A percentile compares a stretch with the other conserved stretches of the same genome.
phyloP scores from a whole-genome alignment of 2,888 invertebrate genomes.

The Hetaerina titia region DNA sequence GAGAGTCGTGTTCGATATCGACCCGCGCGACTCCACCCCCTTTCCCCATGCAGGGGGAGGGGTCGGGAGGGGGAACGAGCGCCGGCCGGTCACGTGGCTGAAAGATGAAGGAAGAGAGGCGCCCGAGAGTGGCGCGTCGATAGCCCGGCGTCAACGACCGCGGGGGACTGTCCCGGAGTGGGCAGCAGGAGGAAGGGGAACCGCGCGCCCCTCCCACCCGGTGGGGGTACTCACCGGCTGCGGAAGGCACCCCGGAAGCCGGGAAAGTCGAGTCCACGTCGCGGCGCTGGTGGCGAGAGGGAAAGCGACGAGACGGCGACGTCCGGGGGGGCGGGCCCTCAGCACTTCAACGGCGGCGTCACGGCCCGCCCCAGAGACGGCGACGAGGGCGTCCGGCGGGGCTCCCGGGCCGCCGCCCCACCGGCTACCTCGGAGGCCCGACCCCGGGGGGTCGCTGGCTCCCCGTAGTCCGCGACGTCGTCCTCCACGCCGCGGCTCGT shows the following conservation, averaged over 20 bases:
- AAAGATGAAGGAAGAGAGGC: background rate
- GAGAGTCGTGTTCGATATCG: background rate
- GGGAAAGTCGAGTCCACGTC: slow-evolving; percentile 72
- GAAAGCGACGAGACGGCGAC: slow-evolving; percentile 71
- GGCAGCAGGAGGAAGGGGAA: background rate
- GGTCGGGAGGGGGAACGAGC: background rate
- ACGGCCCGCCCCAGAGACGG: slow-evolving; percentile 73
- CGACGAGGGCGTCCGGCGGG: slow-evolving; percentile 73
- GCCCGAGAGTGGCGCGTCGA: background rate
- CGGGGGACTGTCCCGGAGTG: background rate
- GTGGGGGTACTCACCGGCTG: slow-evolving; percentile 73
- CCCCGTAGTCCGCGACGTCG: slow-evolving; percentile 74
- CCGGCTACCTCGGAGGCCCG: slow-evolving; percentile 72
- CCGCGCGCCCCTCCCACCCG: background rate
- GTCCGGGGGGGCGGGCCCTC: slow-evolving; percentile 68
- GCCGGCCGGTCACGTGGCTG: background rate
- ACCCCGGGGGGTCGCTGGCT: slow-evolving; percentile 73
- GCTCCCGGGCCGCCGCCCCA: background rate
- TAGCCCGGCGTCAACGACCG: slow-evolving; percentile 9
- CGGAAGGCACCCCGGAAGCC: slow-evolving; percentile 73
- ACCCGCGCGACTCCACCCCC: background rate
- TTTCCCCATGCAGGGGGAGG: background rate
- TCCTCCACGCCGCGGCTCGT: slow-evolving; percentile 76
- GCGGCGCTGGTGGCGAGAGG: slow-evolving; percentile 73
- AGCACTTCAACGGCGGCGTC: slow-evolving; percentile 72